phyloP scores from a whole-genome alignment of 2,113 vertebrate species.

The Ceyx melanurus region DNA sequence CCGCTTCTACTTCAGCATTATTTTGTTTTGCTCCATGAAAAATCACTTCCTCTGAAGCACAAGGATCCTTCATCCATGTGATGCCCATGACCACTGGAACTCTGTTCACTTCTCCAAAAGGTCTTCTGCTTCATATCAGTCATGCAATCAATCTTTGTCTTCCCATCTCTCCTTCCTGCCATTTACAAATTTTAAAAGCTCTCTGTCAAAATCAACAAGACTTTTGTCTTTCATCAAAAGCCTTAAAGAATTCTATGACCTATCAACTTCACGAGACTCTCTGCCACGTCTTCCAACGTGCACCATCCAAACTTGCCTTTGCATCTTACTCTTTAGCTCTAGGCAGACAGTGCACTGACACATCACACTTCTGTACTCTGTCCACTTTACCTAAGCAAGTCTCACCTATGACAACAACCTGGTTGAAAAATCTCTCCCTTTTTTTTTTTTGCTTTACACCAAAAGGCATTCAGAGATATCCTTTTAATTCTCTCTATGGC shows the following conservation, averaged over 20 bases:
- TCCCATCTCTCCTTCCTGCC: background rate
- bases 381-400: background rate
- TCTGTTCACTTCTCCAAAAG: background rate
- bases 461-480: background rate
- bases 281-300: background rate
- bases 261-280: rapidly evolving
- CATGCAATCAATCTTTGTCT: background rate
- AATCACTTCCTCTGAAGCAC: background rate
- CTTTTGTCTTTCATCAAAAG: background rate
- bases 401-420: background rate
- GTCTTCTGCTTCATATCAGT: background rate
- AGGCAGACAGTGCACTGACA: background rate
- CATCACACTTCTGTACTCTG: background rate
- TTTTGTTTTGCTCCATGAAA: background rate
- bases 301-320: background rate
- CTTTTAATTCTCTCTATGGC: background rate
- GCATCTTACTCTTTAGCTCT: background rate
- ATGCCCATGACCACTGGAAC: background rate
- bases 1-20: background rate
- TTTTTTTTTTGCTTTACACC: background rate
- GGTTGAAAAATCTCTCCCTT: background rate
- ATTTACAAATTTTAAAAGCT: background rate
- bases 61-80: background rate
- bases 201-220: background rate
- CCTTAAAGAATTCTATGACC: background rate